Evolutionary conservation across 1,140 invertebrate genomes (phyloP), one percentile per base, ranked within the genome.

Genomic region (Spodoptera frugiperda): DNA sequence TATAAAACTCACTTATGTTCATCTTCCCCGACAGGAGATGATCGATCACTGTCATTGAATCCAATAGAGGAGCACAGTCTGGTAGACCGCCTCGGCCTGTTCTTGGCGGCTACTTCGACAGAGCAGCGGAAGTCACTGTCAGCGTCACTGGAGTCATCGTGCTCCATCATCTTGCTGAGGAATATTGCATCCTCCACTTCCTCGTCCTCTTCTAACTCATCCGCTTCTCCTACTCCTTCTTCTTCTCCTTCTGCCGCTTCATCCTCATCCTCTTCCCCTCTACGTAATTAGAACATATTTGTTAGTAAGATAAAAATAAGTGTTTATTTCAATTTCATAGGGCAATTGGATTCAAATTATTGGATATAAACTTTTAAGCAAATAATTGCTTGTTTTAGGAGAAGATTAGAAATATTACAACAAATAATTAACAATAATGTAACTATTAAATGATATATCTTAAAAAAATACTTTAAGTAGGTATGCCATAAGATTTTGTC

Each of bases 131-230:
- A 90, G 17, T 89, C 25, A 25, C 25, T 25, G 25, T 25, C 33
- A 39, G 33, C 87, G 25, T 89, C 87, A 75, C 91, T 90, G 6
- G 76, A 63, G n/a, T 92, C 90, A 67, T 93, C 90, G 6, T 86
- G 87, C 57, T 91, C 85, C 17, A 92, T 72, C 44, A 91, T 76
- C 65, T 91, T 91, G 70, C 85, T 90, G 65, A 91, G 91, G 2
- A 93, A 88, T 59, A 89, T 87, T 12, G 85, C 90, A 81, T 91
- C 91, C 81, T 93, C 89, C 49, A 92, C 87, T 61, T 92, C 90
- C 51, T 91, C 89, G 77, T 91, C 89, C 65, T 89, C 88, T 57
- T 85, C 82, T 5, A 80, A 76, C 21, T 79, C 84, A 61, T 82
- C 80, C n/a, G 54, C 33, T 10, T 81, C 82, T 33, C 81, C 76